phyloP scores from a whole-genome alignment of 2,797 vertebrate species.

The Petrocephalus schoutedeni region DNA sequence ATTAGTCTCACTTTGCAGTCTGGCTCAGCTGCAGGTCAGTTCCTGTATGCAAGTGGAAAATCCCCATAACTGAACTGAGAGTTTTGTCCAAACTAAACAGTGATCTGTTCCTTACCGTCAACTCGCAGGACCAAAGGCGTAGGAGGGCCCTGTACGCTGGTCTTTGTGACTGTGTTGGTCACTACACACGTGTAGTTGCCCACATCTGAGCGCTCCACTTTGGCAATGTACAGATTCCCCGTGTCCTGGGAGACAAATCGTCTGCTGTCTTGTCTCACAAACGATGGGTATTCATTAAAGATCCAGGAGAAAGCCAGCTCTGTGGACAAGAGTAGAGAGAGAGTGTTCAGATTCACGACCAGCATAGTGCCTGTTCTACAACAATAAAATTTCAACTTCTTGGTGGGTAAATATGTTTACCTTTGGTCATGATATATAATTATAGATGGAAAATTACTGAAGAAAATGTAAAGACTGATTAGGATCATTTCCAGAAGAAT shows the following conservation, averaged over 20 bases:
- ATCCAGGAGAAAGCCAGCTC: conserved; percentile 92
- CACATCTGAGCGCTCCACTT: conserved; percentile 86
- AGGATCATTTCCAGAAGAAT: background rate
- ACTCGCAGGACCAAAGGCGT: conserved; percentile 86
- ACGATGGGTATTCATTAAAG: conserved; percentile 88
- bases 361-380: background rate
- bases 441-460: background rate
- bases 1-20: background rate
- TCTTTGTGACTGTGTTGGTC: conserved; percentile 84
- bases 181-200: conserved; percentile 98
- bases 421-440: background rate
- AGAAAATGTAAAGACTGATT: background rate
- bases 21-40: background rate
- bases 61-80: background rate
- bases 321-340: conserved; percentile 48
- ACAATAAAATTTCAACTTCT: background rate
- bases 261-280: conserved; percentile 87
- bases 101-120: conserved; percentile 69
- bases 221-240: conserved; percentile 92
- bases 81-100: background rate
- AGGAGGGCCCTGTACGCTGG: conserved; percentile 78
- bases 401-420: background rate
- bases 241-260: conserved; percentile 95
- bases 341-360: background rate
- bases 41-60: background rate